These are phyloP conservation scores for Symphodus melops DNA, from an alignment of 2,113 vertebrate species.

Conservation along the genomic window DNA sequence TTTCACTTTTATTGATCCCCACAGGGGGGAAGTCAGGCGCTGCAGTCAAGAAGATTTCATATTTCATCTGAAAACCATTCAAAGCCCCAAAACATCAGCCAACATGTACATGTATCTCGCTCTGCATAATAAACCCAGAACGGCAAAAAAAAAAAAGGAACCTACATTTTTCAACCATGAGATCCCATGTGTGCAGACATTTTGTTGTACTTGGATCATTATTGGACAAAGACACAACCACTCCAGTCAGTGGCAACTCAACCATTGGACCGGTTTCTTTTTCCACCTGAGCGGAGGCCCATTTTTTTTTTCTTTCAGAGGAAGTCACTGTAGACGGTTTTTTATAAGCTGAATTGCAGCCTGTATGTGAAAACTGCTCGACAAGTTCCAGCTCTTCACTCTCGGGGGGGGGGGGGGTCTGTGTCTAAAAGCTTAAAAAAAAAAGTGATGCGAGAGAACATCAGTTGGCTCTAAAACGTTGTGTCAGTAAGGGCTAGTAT, in stretches of 20 bases:
- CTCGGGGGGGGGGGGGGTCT: not conserved
- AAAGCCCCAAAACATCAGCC: no score
- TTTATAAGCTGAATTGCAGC: conserved; percentile 54
- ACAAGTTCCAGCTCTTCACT: conserved; percentile 29
- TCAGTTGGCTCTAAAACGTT: conserved; percentile 22
- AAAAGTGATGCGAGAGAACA: conserved; percentile 52
- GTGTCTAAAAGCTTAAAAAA: conserved; percentile 56
- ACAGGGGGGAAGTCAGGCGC: no score
- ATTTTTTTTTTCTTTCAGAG: conserved; percentile 44
- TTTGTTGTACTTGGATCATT: conserved; percentile 13
- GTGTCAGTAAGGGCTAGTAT: conserved; percentile 2
- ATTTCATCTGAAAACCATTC: no score
- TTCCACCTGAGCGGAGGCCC: conserved; percentile 44
- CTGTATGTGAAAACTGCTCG: conserved; percentile 50
- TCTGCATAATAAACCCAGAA: not conserved
- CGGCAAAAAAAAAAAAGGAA: not conserved
- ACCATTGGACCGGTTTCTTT: conserved; percentile 24
- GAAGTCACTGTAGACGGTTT: conserved; percentile 36
- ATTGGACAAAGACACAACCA: conserved; percentile 8
- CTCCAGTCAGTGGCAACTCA: conserved; percentile 13
- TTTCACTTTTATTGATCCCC: no score
- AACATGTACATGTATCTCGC: not conserved
- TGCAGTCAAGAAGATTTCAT: no score
- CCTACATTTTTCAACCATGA: not conserved
- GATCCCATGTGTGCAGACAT: not conserved